Evolutionary conservation across 2,888 invertebrate species (phyloP).

Genomic region (Caenorhabditis japonica): DNA sequence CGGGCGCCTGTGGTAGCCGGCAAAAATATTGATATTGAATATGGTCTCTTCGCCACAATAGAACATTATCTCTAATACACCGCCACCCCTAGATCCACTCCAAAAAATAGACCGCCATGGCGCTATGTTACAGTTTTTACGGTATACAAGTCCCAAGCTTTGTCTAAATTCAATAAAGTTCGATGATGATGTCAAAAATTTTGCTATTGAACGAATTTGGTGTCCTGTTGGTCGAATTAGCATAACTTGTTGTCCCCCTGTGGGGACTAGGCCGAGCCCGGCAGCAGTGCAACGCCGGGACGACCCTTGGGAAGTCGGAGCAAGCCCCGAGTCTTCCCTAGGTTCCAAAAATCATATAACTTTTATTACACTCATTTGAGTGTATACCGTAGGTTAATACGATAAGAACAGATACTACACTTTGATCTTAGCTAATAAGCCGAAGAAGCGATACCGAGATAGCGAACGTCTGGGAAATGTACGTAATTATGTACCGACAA

Average conservation of each 20-base stretch:
- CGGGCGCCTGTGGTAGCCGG: too few species aligned
- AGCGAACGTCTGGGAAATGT: background rate
- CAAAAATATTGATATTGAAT: too few species aligned
- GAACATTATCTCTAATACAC: too few species aligned
- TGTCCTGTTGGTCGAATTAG: too few species aligned
- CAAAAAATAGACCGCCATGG: too few species aligned
- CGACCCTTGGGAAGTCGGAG: conserved; percentile 53
- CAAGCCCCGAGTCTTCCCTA: conserved; percentile 49
- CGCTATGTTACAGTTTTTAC: too few species aligned
- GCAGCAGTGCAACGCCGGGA: conserved; percentile 53
- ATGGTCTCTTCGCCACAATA: too few species aligned
- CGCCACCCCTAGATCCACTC: too few species aligned
- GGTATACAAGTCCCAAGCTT: too few species aligned
- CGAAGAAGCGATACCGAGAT: conserved; percentile 47
- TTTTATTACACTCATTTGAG: conserved; percentile 55
- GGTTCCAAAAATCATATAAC: conserved; percentile 54
- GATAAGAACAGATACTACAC: conserved; percentile 60
- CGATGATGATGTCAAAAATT: too few species aligned
- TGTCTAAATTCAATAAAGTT: too few species aligned
- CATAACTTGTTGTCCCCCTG: conserved; percentile 15
- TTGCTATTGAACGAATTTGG: too few species aligned
- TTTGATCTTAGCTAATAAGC: conserved; percentile 60
- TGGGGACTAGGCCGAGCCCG: conserved; percentile 49
- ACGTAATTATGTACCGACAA: conserved; percentile 27
- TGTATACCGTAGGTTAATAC: conserved; percentile 59